Evolutionary conservation across 1,140 invertebrate genomes (phyloP), one percentile per base, ranked within the genome.

Genomic region (Druon quercuslanigerum): DNA sequence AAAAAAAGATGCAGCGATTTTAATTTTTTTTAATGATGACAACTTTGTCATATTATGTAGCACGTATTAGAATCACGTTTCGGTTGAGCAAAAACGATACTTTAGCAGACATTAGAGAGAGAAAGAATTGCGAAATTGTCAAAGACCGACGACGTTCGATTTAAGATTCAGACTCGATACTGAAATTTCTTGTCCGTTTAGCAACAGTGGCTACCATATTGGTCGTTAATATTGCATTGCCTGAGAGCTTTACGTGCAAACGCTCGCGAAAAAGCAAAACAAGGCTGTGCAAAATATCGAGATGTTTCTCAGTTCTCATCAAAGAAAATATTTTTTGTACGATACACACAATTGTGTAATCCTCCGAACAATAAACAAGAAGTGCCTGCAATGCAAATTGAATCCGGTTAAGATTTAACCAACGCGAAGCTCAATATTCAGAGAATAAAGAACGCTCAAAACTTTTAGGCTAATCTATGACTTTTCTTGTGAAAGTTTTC

Each of bases 111-210:
- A 66, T 66, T 66, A 66, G 57, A 66, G 52, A 74, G 51, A 74
- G 57, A 74, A 51, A 56, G n/a, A 73, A 74, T 74, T 74, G 52
- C 52, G 73, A 74, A 40, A 74, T 60, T 33, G 50, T 33, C 57
- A 66, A 66, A 66, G 57, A 66, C 57, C 25, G 40, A 13, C 57
- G 57, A 66, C 25, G 13, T 66, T 66, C 52, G 73, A 74, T 56
- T 74, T 74, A 50, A 33, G 40, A 74, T 74, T 74, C 73, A 17
- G 25, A 46, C 33, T 56, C 73, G 52, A 25, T 66, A 74, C 54
- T 40, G 73, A 74, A 56, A 56, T 74, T 46, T 25, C 40, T 50
- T 33, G 73, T 56, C 25, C 25, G 73, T 74, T 74, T 46, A 33
- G 73, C 73, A 74, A 74, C 73, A 25, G 46, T 20, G 19, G 57